Evolutionary conservation across 2,888 invertebrate species (phyloP).

Genomic region (Lamellibrachia satsuma): DNA sequence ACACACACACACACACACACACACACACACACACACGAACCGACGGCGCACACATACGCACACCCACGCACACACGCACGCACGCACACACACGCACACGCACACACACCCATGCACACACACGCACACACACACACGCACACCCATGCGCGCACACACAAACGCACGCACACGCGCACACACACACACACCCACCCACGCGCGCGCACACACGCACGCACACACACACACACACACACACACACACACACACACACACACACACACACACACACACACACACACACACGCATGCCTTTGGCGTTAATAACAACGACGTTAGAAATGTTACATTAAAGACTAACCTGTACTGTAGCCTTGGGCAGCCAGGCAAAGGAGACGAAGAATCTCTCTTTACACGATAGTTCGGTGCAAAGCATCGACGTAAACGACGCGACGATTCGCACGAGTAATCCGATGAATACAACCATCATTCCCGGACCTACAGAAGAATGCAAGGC

Average conservation of each 20-base stretch:
- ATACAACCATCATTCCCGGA: not conserved
- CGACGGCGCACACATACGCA: too few relatives aligned
- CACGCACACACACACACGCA: not conserved
- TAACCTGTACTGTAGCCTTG: constrained; percentile 19
- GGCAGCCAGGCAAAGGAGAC: not conserved
- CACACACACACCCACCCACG: not conserved
- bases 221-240: not conserved
- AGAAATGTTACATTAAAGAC: not conserved
- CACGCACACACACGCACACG: too few relatives aligned
- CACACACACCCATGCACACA: too few relatives aligned
- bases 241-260: not conserved
- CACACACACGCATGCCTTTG: not conserved
- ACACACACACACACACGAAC: too few relatives aligned
- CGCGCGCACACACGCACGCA: too few relatives aligned
- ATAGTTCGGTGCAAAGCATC: not conserved
- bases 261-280: not conserved
- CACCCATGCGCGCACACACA: not conserved
- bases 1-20: too few relatives aligned
- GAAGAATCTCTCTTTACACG: not conserved
- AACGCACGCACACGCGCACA: not conserved
- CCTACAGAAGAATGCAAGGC: not conserved
- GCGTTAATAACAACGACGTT: not conserved
- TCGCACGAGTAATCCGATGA: not conserved
- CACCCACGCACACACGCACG: too few relatives aligned
- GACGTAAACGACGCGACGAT: not conserved